Percentiles rank a stretch among this genome's conserved stretches.
Evolutionary conservation across 2,888 invertebrate species (phyloP).

Genomic region (Parthenolecanium corni): DNA sequence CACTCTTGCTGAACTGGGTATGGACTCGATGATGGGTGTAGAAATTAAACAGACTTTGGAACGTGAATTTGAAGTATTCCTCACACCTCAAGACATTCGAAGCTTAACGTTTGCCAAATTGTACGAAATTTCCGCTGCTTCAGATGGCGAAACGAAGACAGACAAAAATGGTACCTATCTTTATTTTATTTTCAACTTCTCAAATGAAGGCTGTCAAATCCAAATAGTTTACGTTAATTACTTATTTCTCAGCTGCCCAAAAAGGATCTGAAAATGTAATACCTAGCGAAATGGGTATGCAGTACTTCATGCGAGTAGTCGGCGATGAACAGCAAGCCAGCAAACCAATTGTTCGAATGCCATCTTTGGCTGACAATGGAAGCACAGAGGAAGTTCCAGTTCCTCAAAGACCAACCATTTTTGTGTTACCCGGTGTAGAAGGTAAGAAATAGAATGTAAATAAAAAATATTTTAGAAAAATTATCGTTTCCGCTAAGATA

Average conservation of each 20-base stretch:
- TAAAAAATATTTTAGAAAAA: too few relatives aligned
- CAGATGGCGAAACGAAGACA: slow-evolving; percentile 29
- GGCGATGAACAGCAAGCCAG: slow-evolving; percentile 48
- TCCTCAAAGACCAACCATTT: slow-evolving; percentile 39
- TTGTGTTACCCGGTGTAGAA: slow-evolving; percentile 57
- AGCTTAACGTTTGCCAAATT: slow-evolving; percentile 61
- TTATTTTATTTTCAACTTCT: not conserved
- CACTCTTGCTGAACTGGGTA: slow-evolving; percentile 78
- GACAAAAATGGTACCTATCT: not conserved
- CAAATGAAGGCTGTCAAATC: not conserved
- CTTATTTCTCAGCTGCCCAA: too few relatives aligned
- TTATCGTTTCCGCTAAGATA: too few relatives aligned
- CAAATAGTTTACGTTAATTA: not conserved
- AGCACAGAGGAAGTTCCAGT: slow-evolving; percentile 39
- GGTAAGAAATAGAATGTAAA: slow-evolving; percentile 35
- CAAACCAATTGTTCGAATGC: slow-evolving; percentile 46
- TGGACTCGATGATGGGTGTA: slow-evolving; percentile 95
- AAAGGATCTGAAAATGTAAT: too few relatives aligned
- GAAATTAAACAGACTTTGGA: slow-evolving; percentile 90
- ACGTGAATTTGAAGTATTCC: slow-evolving; percentile 72
- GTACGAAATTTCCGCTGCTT: slow-evolving; percentile 38
- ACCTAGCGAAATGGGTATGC: slow-evolving; percentile 37
- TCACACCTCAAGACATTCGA: slow-evolving; percentile 76
- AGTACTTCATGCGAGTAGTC: slow-evolving; percentile 49
- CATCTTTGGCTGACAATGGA: slow-evolving; percentile 44